phyloP scores from a whole-genome alignment of 2,888 invertebrate genomes.

The Galeruca laticollis region DNA sequence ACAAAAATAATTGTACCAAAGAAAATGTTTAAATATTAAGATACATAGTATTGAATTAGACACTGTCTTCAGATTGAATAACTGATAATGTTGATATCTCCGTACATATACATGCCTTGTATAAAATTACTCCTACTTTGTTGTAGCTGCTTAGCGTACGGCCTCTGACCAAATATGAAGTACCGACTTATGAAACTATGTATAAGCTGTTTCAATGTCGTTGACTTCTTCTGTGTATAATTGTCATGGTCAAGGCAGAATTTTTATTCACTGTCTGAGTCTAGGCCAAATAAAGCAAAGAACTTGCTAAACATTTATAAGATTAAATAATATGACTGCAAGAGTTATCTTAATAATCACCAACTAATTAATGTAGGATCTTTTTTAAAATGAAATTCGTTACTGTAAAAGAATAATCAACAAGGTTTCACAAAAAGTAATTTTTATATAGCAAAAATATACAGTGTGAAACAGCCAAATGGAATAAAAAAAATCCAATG shows the following conservation, averaged over 20 bases:
- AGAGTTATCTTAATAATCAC: no score
- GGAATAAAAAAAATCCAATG: no score
- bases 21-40: no score
- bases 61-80: no score
- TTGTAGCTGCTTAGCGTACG: slow-evolving; percentile 21
- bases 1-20: no score
- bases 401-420: no score
- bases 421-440: no score
- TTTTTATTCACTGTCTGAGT: slow-evolving; percentile 8
- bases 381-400: no score
- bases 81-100: neutral
- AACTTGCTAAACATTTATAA: neutral
- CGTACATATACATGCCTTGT: neutral
- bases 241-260: slow-evolving; percentile 32
- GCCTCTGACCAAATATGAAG: slow-evolving; percentile 33
- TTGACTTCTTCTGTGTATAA: slow-evolving; percentile 33
- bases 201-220: slow-evolving; percentile 21
- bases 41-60: no score
- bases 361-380: no score
- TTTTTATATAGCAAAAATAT: no score
- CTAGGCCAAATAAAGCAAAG: neutral
- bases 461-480: no score
- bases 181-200: slow-evolving; percentile 28
- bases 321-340: neutral
- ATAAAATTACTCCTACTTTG: neutral